phyloP scores from a whole-genome alignment of 2,888 invertebrate species.

The Desoria tigrina region DNA sequence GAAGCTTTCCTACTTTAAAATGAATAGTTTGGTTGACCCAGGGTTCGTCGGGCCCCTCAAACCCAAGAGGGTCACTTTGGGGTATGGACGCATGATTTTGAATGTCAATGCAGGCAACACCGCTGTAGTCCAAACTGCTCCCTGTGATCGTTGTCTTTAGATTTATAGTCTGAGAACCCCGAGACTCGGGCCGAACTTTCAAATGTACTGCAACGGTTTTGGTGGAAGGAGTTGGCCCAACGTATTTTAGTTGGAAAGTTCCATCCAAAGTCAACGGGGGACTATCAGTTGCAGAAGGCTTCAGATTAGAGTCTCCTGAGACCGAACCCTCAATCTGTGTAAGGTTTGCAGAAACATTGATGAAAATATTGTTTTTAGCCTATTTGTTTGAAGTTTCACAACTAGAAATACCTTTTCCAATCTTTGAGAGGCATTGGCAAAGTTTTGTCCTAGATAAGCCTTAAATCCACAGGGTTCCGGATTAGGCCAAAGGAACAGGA shows the following conservation, averaged over 20 bases:
- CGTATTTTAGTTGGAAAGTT: not conserved
- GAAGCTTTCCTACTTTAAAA: slow-evolving; percentile 38
- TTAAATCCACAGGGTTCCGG: slow-evolving; percentile 47
- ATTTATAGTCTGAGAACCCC: slow-evolving; percentile 25
- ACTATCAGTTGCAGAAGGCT: not conserved
- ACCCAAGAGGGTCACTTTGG: slow-evolving; percentile 42
- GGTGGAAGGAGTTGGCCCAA: not conserved
- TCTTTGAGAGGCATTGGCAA: slow-evolving; percentile 25
- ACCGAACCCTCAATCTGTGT: not conserved
- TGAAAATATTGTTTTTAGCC: too few relatives aligned
- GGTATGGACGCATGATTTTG: slow-evolving; percentile 19
- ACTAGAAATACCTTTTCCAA: slow-evolving; percentile 41
- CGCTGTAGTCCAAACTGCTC: slow-evolving; percentile 16
- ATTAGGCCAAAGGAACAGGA: slow-evolving; percentile 39
- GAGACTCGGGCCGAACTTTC: not conserved
- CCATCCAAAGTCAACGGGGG: not conserved
- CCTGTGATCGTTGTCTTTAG: slow-evolving; percentile 23
- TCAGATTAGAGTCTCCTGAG: not conserved
- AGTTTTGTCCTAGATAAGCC: slow-evolving; percentile 29
- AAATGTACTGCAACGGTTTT: not conserved
- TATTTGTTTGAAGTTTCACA: too few relatives aligned
- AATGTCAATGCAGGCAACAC: slow-evolving; percentile 40
- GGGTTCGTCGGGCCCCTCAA: slow-evolving; percentile 47
- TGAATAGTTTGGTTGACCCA: slow-evolving; percentile 32
- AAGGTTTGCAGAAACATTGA: too few relatives aligned